Evolutionary conservation across 2,888 invertebrate species (phyloP).

Genomic region (Epinotia demarniana): DNA sequence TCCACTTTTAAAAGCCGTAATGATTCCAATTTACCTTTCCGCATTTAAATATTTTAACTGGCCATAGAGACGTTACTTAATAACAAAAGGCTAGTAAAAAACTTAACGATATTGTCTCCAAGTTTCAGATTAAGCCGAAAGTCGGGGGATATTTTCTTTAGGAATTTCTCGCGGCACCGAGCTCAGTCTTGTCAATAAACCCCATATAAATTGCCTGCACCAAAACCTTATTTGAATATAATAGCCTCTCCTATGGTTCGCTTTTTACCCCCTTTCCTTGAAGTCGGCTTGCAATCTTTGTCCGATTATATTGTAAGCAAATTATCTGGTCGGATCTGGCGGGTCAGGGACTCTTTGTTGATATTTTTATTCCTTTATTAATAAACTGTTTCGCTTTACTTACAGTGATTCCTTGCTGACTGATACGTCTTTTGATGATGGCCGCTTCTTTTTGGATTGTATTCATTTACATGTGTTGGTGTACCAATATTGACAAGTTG

Average conservation of each 20-base stretch:
- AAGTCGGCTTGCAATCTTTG: constrained; percentile 75
- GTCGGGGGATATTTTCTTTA: constrained; percentile 69
- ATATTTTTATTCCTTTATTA: constrained; percentile 61
- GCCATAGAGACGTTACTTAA: constrained; percentile 48
- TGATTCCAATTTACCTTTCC: constrained; percentile 47
- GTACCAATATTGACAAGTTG: not conserved
- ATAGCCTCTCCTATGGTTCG: constrained; percentile 75
- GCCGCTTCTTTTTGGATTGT: constrained; percentile 17
- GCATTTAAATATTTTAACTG: constrained; percentile 47
- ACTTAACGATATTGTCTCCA: constrained; percentile 77
- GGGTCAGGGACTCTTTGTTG: constrained; percentile 60
- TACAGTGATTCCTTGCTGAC: constrained; percentile 43
- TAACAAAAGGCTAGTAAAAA: constrained; percentile 57
- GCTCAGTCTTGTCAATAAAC: constrained; percentile 81
- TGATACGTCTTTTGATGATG: constrained; percentile 11
- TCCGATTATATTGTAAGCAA: constrained; percentile 85
- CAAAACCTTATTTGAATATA: constrained; percentile 82
- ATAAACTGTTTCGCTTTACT: constrained; percentile 45
- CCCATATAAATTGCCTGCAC: constrained; percentile 83
- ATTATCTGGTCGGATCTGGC: constrained; percentile 82
- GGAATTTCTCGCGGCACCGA: constrained; percentile 73
- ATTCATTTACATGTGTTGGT: not conserved
- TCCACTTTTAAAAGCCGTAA: constrained; percentile 48
- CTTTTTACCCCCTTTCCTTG: constrained; percentile 78
- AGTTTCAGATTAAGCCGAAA: constrained; percentile 75